A percentile compares a stretch with the other conserved stretches of the same genome.
Evolutionary conservation across 2,888 invertebrate species (phyloP).

Genomic region (Thysanoteuthis rhombus): DNA sequence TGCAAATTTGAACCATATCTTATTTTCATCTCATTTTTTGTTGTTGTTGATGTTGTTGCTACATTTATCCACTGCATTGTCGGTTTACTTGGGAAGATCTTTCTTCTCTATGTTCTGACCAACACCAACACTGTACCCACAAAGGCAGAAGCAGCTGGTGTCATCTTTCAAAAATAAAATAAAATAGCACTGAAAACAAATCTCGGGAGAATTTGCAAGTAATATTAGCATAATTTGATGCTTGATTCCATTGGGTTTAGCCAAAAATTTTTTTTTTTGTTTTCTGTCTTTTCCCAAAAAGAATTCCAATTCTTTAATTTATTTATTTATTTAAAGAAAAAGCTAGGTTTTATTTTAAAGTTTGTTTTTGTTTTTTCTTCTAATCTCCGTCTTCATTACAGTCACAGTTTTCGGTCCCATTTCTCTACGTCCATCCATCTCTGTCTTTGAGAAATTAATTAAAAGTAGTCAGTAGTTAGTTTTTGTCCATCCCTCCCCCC

Average conservation of each 20-base stretch:
- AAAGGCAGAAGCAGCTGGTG: neutral
- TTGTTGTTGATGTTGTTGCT: neutral
- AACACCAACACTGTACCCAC: neutral
- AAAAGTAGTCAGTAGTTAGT: neutral
- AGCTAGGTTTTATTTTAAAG: neutral
- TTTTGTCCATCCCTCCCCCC: neutral
- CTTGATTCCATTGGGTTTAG: conserved; percentile 12
- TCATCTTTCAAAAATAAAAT: neutral
- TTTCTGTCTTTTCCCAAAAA: neutral
- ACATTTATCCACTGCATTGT: neutral
- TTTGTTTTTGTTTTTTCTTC: neutral
- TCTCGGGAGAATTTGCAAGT: neutral
- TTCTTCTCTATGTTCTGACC: neutral
- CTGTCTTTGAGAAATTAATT: neutral
- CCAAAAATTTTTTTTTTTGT: neutral
- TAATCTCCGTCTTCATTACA: neutral
- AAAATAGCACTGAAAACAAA: neutral
- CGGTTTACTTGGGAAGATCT: neutral
- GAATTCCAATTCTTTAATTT: neutral
- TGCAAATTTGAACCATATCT: neutral
- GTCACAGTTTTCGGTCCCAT: neutral
- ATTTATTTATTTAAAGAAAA: conserved; percentile 12
- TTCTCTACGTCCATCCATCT: neutral
- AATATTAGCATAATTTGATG: conserved; percentile 12
- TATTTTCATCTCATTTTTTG: neutral